phyloP scores from a whole-genome alignment of 2,113 vertebrate genomes.

The Amblyopsis rosae region DNA sequence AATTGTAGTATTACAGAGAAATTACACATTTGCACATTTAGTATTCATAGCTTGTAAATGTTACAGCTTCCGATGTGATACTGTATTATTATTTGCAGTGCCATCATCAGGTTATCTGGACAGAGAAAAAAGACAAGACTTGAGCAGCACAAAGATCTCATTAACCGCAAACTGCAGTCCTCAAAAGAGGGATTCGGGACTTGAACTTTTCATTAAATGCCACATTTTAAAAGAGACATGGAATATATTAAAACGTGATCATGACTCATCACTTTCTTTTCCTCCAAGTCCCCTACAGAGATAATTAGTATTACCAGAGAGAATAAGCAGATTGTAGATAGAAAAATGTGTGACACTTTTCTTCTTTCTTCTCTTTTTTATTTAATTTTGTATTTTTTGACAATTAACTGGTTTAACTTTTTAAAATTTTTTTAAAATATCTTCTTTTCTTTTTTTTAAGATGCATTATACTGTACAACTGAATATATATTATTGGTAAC shows the following conservation, averaged over 20 bases:
- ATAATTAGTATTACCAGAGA: neutral
- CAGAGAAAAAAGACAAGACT: constrained; percentile 39
- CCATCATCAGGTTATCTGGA: constrained; percentile 31
- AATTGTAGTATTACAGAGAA: constrained; percentile 44
- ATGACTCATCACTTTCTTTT: constrained; percentile 24
- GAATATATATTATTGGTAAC: neutral
- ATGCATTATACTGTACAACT: too few relatives aligned
- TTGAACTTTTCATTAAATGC: constrained; percentile 24
- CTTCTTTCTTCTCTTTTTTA: neutral
- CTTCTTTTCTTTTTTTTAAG: too few relatives aligned
- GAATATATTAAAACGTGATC: constrained; percentile 37
- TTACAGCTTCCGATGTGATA: neutral
- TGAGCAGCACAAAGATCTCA: constrained; percentile 29
- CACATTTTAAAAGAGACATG: constrained; percentile 13
- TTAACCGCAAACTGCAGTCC: constrained; percentile 33
- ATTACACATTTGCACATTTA: constrained; percentile 16
- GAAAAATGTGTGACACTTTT: neutral
- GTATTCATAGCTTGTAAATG: constrained; percentile 36
- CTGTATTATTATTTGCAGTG: constrained; percentile 8
- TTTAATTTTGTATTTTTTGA: too few relatives aligned
- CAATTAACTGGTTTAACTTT: too few relatives aligned
- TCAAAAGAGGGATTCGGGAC: constrained; percentile 18
- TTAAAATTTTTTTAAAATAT: too few relatives aligned
- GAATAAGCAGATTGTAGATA: neutral
- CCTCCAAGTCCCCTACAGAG: neutral